Base-by-base conservation (phyloP, 2,113 vertebrate genomes). In the Nothobranchius furzeri region DNA sequence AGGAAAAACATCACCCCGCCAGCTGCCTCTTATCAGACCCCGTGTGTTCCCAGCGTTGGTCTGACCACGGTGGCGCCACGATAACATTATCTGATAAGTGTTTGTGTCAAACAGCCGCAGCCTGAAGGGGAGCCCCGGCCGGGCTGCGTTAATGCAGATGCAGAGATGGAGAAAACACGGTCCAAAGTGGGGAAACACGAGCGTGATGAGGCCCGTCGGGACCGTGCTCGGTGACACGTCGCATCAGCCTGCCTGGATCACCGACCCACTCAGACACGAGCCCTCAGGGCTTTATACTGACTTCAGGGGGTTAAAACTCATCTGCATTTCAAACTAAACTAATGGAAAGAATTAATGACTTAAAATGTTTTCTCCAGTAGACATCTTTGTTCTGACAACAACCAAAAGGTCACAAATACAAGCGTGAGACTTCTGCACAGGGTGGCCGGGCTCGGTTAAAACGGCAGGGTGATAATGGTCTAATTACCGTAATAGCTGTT, bases 1-100 rank as follows among this genome's bases (percentile, higher is more conserved):
- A 75, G 69, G 62, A 54, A 79, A 82, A 80, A 76, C 73, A 77
- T n/a, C 37, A 82, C 61, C 30, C 75, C 60, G 68, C 74, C 72
- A 69, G 73, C 82, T 4, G 60, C 24, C 72, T 86, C 79, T 84
- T 88, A 87, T 89, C 87, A 64, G 77, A 64, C 60, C 63, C 57
- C 15, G 63, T 70, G 81, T 75, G 68, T 79, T 62, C 70, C 59
- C 78, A 86, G 68, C 14, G 53, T 68, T 69, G 14, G 55, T 77
- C 24, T n/a, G 37, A 76, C 85, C 86, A 86, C 61, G 76, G 73
- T 60, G 62, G 72, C 73, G 60, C 30, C 61, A 63, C 64, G 82
- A 86, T 86, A 70, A 82, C 64, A 77, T 74, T 54, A 60, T 70
- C 71, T 83, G 85, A 87, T 78, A 83, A 76, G 66, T 2, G 48